Percentiles rank a stretch among this genome's conserved stretches.
Conservation (phyloP, 2,797 vertebrate species). For the Myotis vivesi region DNA sequence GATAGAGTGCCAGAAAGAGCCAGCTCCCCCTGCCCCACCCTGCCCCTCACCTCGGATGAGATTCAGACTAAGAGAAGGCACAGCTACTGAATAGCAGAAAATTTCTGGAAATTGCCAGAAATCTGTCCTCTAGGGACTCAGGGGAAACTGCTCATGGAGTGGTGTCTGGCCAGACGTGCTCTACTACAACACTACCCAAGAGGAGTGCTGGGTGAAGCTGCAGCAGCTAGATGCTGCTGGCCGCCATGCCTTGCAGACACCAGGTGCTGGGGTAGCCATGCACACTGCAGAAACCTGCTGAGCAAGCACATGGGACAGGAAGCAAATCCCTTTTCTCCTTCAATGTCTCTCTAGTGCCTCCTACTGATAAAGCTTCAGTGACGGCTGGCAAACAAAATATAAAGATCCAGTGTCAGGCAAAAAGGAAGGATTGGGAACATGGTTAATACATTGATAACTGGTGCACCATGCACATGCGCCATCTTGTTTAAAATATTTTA, state of each 20-base stretch:
- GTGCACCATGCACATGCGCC: too few relatives aligned
- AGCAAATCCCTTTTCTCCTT: not conserved
- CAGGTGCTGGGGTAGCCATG: not conserved
- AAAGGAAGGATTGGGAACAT: not conserved
- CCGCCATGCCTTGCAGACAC: rapidly evolving
- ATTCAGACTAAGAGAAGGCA: not conserved
- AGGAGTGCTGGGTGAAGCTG: not conserved
- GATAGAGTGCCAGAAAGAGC: not conserved
- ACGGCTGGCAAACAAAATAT: not conserved
- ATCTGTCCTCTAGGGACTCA: not conserved
- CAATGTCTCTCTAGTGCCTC: not conserved
- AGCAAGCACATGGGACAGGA: not conserved
- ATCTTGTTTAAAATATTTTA: not conserved
- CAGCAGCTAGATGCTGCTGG: too few relatives aligned
- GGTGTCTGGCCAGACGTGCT: not conserved
- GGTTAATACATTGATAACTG: not conserved
- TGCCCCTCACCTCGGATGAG: not conserved
- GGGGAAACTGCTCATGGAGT: not conserved
- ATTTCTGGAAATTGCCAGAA: not conserved
- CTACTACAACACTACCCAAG: not conserved
- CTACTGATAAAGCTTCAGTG: not conserved
- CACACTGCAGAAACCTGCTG: rapidly evolving
- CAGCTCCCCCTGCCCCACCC: not conserved
- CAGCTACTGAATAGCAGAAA: not conserved
- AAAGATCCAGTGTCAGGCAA: not conserved